Conservation (phyloP, 2,113 vertebrate species). For the Cettia cetti region DNA sequence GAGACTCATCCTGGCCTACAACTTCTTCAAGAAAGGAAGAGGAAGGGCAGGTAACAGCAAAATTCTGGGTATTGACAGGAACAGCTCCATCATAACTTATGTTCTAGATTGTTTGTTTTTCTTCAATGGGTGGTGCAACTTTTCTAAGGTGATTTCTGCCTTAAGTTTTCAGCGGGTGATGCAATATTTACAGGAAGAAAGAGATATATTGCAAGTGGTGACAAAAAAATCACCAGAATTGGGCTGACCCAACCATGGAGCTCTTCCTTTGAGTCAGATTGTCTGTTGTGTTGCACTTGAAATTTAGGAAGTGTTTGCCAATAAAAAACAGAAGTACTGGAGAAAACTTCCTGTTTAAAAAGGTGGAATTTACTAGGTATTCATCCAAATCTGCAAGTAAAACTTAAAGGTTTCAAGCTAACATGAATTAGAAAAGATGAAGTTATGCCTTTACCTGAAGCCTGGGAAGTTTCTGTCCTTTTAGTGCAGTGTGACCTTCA, state of each 20-base stretch:
- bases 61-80: neutral
- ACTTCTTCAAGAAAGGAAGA: neutral
- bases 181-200: neutral
- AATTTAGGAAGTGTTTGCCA: neutral
- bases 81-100: neutral
- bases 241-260: rapidly evolving
- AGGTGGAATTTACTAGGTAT: neutral
- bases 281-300: rapidly evolving
- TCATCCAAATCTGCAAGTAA: neutral
- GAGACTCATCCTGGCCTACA: neutral
- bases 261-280: neutral
- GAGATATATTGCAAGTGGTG: neutral
- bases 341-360: neutral
- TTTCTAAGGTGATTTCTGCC: neutral
- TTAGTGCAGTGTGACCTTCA: neutral
- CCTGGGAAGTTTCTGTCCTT: neutral
- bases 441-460: neutral
- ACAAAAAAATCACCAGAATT: rapidly evolving
- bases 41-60: neutral
- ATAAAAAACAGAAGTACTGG: neutral
- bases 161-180: neutral
- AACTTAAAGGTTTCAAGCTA: neutral
- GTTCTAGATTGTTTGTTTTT: rapidly evolving
- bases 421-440: neutral
- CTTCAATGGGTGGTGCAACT: neutral